Evolutionary conservation across 2,797 vertebrate species (phyloP).

Genomic region (Ibycter americanus): DNA sequence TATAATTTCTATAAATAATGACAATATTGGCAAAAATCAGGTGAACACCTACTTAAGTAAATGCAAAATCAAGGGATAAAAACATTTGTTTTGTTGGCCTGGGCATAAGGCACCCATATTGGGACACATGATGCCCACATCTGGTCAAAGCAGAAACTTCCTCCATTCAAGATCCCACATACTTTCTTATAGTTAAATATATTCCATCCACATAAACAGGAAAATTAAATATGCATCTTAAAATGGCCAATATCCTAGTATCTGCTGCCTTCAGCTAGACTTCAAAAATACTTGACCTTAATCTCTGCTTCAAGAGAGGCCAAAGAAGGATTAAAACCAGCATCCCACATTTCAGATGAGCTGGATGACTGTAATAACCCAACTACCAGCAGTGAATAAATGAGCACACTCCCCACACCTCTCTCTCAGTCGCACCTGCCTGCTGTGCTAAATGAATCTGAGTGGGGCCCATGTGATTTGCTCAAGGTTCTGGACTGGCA

Average conservation of each 20-base stretch:
- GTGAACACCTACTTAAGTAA: neutral
- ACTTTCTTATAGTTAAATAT: neutral
- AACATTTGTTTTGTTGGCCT: neutral
- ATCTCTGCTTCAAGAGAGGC: neutral
- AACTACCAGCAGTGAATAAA: neutral
- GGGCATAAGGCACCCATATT: neutral
- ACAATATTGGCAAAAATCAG: neutral
- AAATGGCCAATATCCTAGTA: neutral
- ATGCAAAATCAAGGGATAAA: neutral
- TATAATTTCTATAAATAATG: neutral
- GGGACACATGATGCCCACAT: neutral
- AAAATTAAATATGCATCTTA: neutral
- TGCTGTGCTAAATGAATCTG: neutral
- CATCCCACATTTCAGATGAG: neutral
- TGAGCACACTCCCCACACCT: neutral
- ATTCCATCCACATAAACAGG: neutral
- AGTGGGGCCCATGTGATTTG: neutral
- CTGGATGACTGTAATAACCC: neutral
- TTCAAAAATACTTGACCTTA: neutral
- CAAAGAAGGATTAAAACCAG: neutral
- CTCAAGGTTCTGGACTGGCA: neutral
- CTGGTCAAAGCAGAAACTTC: neutral
- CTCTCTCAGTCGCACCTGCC: neutral
- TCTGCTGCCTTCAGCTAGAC: neutral
- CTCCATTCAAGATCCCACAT: neutral